Evolutionary conservation across 2,113 vertebrate genomes (phyloP).

Genomic region (Brachyistius frenatus): DNA sequence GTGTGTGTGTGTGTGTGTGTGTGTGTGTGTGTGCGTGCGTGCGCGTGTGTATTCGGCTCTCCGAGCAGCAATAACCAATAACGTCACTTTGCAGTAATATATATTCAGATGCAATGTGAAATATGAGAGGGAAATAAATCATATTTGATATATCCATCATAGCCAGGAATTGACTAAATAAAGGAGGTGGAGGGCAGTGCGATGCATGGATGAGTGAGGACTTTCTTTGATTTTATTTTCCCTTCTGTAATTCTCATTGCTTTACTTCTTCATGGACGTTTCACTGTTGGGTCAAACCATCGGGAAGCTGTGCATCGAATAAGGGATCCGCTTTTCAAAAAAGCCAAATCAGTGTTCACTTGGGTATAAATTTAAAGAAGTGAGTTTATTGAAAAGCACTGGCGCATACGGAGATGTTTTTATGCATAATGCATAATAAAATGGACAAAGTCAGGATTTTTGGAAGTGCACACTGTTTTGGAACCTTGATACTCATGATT

Average conservation of each 20-base stretch:
- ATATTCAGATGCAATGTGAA: constrained; percentile 66
- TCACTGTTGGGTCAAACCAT: constrained; percentile 51
- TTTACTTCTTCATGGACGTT: constrained; percentile 64
- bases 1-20: too few species aligned
- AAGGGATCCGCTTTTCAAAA: constrained; percentile 62
- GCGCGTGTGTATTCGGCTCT: constrained; percentile 18
- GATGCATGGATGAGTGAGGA: constrained; percentile 34
- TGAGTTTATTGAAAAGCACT: constrained; percentile 61
- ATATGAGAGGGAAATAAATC: constrained; percentile 56
- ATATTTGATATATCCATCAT: constrained; percentile 68
- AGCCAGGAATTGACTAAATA: constrained; percentile 56
- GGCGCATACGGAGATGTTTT: constrained; percentile 25
- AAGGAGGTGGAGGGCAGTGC: constrained; percentile 34
- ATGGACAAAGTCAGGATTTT: constrained; percentile 9
- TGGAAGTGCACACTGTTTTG: neutral
- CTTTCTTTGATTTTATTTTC: constrained; percentile 50
- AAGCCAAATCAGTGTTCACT: constrained; percentile 68
- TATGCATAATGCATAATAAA: constrained; percentile 32
- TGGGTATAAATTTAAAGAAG: constrained; percentile 56
- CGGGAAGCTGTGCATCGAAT: constrained; percentile 65
- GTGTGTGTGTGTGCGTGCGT: neutral
- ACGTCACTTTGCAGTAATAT: constrained; percentile 50
- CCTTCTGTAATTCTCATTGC: constrained; percentile 48
- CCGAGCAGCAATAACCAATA: constrained; percentile 41
- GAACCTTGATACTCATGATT: neutral